These are phyloP conservation scores for Agrochola macilenta DNA, from an alignment of 2,888 invertebrate genomes.

Conservation along the genomic window DNA sequence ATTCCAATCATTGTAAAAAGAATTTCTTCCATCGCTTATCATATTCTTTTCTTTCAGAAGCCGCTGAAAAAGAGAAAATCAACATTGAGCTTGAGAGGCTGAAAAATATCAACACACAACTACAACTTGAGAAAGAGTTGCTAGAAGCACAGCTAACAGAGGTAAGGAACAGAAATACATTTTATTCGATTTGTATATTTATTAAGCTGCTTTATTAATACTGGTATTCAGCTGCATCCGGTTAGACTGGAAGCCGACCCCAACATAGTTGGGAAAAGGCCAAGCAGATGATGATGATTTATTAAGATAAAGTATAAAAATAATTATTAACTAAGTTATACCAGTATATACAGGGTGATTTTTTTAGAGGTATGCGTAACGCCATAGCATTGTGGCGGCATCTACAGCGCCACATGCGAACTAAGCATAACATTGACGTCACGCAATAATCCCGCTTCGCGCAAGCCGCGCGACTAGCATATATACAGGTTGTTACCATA, in stretches of 20 bases:
- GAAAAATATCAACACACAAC: constrained; percentile 85
- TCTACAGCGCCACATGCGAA: background rate
- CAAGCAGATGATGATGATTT: too few relatives aligned
- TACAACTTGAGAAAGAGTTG: constrained; percentile 84
- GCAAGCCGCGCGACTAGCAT: background rate
- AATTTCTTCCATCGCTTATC: background rate
- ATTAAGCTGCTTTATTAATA: too few relatives aligned
- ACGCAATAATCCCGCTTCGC: background rate
- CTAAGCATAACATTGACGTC: background rate
- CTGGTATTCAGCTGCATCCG: too few relatives aligned
- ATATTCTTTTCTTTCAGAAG: constrained; percentile 76
- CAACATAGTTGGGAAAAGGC: too few relatives aligned
- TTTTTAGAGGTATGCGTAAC: background rate
- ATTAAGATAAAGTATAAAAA: background rate
- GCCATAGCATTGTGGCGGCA: background rate
- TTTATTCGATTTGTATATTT: background rate
- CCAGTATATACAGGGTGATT: too few relatives aligned
- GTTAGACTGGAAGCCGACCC: too few relatives aligned
- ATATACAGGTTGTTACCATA: too few relatives aligned
- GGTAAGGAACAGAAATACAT: constrained; percentile 68
- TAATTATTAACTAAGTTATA: background rate
- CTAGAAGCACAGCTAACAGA: constrained; percentile 82
- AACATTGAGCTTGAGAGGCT: constrained; percentile 91
- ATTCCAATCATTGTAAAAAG: background rate
- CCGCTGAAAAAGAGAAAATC: constrained; percentile 91